A percentile compares a stretch with the other conserved stretches of the same genome.
Evolutionary conservation across 2,888 invertebrate species (phyloP).

Genomic region (Eilema depressum): DNA sequence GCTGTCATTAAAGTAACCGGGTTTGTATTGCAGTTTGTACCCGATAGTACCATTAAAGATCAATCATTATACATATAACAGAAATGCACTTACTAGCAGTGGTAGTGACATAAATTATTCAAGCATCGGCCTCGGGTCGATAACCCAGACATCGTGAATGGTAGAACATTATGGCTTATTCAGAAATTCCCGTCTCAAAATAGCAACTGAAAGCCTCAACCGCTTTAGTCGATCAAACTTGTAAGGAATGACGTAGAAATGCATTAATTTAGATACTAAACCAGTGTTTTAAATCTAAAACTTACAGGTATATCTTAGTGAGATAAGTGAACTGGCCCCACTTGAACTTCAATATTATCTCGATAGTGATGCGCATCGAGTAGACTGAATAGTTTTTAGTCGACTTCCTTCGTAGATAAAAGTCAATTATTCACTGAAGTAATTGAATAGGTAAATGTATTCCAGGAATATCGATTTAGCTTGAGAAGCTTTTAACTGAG

Average conservation of each 20-base stretch:
- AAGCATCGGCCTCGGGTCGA: constrained; percentile 65
- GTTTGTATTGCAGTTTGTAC: constrained; percentile 5
- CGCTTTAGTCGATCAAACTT: constrained; percentile 48
- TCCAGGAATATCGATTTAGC: constrained; percentile 3
- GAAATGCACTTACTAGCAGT: constrained; percentile 52
- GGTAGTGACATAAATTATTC: constrained; percentile 73
- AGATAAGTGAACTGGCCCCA: constrained; percentile 40
- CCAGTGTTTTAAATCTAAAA: constrained; percentile 51
- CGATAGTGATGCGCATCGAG: constrained; percentile 41
- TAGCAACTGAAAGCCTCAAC: constrained; percentile 55
- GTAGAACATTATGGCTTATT: constrained; percentile 59
- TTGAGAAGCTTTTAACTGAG: constrained; percentile 7
- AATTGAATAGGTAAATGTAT: constrained; percentile 30
- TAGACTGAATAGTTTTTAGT: constrained; percentile 43
- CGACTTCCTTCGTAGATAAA: constrained; percentile 27
- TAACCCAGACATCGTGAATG: constrained; percentile 66
- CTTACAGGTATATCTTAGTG: constrained; percentile 46
- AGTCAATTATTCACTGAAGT: constrained; percentile 28
- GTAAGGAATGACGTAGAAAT: constrained; percentile 53
- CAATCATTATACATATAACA: constrained; percentile 42
- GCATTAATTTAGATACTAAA: constrained; percentile 58
- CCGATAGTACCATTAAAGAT: constrained; percentile 28
- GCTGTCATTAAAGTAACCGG: not conserved
- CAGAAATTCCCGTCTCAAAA: constrained; percentile 60
- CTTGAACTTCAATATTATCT: constrained; percentile 33